These are phyloP conservation scores for Drosophila incognita DNA, from an alignment of 2,888 invertebrate genomes.

Conservation along the genomic window DNA sequence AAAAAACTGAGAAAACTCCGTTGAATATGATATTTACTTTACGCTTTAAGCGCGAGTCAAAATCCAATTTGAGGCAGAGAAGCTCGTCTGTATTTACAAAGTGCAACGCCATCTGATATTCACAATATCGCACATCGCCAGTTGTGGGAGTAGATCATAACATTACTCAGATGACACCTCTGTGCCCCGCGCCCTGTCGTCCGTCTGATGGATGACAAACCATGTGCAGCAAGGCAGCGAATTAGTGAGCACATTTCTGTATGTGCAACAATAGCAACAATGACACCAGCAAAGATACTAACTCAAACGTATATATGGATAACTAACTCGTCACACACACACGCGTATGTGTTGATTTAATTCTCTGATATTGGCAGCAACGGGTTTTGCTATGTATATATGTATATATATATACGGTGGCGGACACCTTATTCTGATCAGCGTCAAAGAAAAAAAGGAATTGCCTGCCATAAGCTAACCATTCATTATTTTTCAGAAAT, in stretches of 20 bases:
- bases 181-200: background rate
- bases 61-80: background rate
- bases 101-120: too few relatives aligned
- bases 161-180: background rate
- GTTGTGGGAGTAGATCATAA: background rate
- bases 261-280: background rate
- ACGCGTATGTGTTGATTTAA: conserved; percentile 41
- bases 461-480: too few relatives aligned
- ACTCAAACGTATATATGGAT: conserved; percentile 1
- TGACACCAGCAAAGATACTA: background rate
- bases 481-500: too few relatives aligned
- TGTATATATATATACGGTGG: background rate
- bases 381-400: conserved; percentile 29
- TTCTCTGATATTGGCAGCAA: conserved; percentile 42
- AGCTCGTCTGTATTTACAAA: background rate
- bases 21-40: background rate
- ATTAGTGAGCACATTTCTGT: conserved; percentile 45
- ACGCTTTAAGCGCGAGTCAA: background rate
- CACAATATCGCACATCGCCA: too few relatives aligned
- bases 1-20: background rate
- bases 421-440: too few relatives aligned
- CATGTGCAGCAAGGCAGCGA: conserved; percentile 1
- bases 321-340: background rate
- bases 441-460: too few relatives aligned
- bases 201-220: background rate